Evolutionary conservation across 2,113 vertebrate genomes (phyloP).

Genomic region (Cheilinus undulatus): DNA sequence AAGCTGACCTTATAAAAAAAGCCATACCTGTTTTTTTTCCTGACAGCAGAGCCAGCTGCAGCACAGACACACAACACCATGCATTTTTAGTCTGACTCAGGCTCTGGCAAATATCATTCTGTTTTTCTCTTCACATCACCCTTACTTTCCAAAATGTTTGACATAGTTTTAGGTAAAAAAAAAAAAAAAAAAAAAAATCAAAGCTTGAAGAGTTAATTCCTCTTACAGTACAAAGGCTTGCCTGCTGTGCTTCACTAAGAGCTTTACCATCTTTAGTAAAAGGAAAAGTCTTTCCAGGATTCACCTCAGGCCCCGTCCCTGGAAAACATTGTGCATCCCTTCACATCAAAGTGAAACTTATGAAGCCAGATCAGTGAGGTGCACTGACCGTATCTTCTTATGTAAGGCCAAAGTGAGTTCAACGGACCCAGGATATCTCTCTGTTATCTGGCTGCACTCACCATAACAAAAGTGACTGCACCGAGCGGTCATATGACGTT

Average conservation of each 20-base stretch:
- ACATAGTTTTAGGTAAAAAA: not conserved
- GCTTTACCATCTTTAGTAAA: conserved; percentile 1
- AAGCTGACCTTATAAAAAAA: conserved; percentile 47
- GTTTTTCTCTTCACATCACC: not conserved
- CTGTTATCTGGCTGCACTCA: not conserved
- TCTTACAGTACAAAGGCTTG: conserved; percentile 7
- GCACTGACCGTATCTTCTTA: not conserved
- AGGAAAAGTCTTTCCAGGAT: conserved; percentile 5
- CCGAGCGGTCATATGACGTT: not conserved
- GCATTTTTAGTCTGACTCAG: conserved; percentile 46
- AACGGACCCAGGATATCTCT: not conserved
- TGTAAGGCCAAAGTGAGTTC: not conserved
- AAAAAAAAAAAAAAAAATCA: not conserved
- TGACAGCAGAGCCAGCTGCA: conserved; percentile 24
- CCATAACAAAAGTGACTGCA: not conserved
- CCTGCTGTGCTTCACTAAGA: not conserved
- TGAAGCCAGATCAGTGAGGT: not conserved
- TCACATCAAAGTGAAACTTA: conserved; percentile 11
- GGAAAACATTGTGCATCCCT: conserved; percentile 23
- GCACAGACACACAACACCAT: conserved; percentile 27
- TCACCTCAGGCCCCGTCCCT: conserved; percentile 8
- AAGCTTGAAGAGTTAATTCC: not conserved
- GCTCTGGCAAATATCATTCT: conserved; percentile 15
- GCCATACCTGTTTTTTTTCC: conserved; percentile 10
- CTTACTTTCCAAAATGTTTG: conserved; percentile 11